Conservation (phyloP, 2,888 invertebrate genomes). For the Tyria jacobaeae region DNA sequence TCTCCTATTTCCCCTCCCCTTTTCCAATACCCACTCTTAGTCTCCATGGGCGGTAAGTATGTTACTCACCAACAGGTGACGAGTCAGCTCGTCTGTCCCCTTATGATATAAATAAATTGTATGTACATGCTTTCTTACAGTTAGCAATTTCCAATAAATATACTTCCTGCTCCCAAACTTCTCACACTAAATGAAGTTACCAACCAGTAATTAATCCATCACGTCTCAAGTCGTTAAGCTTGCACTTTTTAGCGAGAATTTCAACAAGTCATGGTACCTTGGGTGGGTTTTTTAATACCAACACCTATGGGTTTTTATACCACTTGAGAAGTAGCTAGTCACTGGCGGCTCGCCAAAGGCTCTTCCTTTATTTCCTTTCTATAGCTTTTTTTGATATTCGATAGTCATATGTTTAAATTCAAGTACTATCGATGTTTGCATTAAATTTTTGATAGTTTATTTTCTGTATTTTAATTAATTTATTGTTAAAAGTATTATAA, state of each 20-base stretch:
- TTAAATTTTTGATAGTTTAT: slow-evolving; percentile 28
- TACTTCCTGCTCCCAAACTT: slow-evolving; percentile 2
- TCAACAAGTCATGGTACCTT: slow-evolving; percentile 60
- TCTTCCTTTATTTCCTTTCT: slow-evolving; percentile 53
- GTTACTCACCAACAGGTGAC: no score
- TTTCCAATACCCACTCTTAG: no score
- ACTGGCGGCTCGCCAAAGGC: slow-evolving; percentile 67
- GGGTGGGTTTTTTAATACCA: slow-evolving; percentile 58
- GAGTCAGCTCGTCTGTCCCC: no score
- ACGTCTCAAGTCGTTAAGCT: slow-evolving; percentile 65
- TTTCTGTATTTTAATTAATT: not conserved
- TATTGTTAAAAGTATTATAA: not conserved
- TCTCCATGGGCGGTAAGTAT: no score
- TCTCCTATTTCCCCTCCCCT: no score
- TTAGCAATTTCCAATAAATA: not conserved
- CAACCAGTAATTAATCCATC: slow-evolving; percentile 72
- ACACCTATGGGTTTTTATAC: slow-evolving; percentile 55
- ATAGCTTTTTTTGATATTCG: slow-evolving; percentile 11
- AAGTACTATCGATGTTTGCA: slow-evolving; percentile 22
- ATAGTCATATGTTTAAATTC: slow-evolving; percentile 13
- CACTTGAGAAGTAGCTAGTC: slow-evolving; percentile 61
- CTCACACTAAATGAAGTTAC: slow-evolving; percentile 56
- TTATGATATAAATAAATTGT: no score
- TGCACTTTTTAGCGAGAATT: slow-evolving; percentile 55
- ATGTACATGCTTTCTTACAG: not conserved